Evolutionary conservation across 1,140 invertebrate species (phyloP).

Genomic region (Anoplolepis gracilipes): DNA sequence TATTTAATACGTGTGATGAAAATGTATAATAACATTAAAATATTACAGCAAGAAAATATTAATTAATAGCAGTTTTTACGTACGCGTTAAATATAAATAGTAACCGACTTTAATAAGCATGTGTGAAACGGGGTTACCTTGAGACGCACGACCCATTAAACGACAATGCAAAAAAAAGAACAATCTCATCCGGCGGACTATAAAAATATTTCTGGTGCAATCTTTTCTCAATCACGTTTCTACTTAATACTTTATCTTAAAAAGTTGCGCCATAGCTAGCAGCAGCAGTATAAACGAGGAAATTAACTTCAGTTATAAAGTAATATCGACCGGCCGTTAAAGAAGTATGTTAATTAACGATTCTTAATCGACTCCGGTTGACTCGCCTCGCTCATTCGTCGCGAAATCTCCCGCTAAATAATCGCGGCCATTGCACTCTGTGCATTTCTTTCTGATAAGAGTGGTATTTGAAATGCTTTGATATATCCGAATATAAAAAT

Average conservation of each 20-base stretch:
- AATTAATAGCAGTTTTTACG: slow-evolving; percentile 18
- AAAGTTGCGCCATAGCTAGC: neutral
- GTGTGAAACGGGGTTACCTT: slow-evolving; percentile 27
- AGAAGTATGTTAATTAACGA: slow-evolving; percentile 53
- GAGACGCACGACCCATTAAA: slow-evolving; percentile 5
- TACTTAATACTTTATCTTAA: slow-evolving; percentile 51
- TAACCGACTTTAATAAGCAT: slow-evolving; percentile 47
- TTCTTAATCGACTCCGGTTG: neutral
- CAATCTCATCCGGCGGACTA: neutral
- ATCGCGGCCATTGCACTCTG: neutral
- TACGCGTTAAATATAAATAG: slow-evolving; percentile 9
- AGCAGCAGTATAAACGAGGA: neutral
- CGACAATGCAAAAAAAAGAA: slow-evolving; percentile 44
- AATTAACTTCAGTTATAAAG: slow-evolving; percentile 49
- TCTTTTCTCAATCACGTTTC: slow-evolving; percentile 23
- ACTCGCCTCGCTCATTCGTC: slow-evolving; percentile 21
- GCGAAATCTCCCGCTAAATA: neutral
- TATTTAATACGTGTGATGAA: neutral
- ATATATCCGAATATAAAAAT: slow-evolving; percentile 10
- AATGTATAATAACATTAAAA: slow-evolving; percentile 12
- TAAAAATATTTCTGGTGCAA: slow-evolving; percentile 34
- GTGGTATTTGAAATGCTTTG: neutral
- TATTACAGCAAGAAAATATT: neutral
- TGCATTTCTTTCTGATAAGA: neutral
- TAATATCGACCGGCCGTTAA: slow-evolving; percentile 31